phyloP scores from a whole-genome alignment of 2,113 vertebrate genomes.

The Aegithalos caudatus region DNA sequence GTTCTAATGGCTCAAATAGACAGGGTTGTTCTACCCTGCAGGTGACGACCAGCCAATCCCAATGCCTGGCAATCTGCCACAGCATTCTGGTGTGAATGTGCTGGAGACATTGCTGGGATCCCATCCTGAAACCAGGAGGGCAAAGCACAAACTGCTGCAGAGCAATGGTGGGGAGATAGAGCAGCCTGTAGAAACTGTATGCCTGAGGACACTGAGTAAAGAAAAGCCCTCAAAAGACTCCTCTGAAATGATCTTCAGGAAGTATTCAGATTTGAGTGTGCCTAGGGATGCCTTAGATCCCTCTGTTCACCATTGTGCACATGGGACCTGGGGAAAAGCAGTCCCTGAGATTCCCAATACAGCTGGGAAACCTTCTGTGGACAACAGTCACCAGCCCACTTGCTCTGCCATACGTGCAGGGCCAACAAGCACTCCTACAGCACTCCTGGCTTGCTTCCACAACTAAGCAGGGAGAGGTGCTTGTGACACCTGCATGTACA shows the following conservation, averaged over 20 bases:
- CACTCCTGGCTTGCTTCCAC: neutral
- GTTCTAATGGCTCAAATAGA: neutral
- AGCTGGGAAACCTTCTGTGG: neutral
- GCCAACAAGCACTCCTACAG: neutral
- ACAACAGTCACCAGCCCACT: neutral
- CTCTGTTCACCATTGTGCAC: neutral
- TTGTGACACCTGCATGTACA: rapidly evolving
- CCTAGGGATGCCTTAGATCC: neutral
- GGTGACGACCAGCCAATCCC: neutral
- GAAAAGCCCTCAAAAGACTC: neutral
- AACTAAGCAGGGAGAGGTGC: neutral
- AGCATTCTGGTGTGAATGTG: rapidly evolving
- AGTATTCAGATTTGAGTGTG: neutral
- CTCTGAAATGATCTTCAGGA: neutral
- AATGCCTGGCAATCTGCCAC: neutral
- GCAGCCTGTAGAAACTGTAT: neutral
- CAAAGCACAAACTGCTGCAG: neutral
- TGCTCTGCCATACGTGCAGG: rapidly evolving
- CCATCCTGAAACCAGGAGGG: neutral
- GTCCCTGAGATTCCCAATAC: neutral
- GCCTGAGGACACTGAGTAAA: neutral
- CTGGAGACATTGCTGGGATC: neutral
- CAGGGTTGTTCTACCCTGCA: neutral
- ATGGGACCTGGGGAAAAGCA: rapidly evolving
- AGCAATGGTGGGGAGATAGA: neutral